Evolutionary conservation across 2,797 vertebrate species (phyloP).

Genomic region (Botia almorhae): DNA sequence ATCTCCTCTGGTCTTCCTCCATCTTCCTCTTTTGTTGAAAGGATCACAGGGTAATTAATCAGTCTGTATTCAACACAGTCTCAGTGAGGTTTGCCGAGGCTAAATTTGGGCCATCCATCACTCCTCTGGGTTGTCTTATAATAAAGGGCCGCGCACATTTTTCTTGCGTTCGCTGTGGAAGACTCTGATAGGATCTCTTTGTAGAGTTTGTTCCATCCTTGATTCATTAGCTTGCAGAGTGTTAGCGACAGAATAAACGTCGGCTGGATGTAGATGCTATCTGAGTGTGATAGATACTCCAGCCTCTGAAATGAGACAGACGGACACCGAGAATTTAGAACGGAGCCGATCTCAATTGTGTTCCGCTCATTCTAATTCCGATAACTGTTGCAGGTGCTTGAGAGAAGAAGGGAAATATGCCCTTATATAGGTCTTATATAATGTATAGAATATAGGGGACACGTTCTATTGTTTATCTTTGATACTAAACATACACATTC

Average conservation of each 20-base stretch:
- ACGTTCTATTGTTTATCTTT: too few species aligned
- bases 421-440: background rate
- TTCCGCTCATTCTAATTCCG: constrained; percentile 42
- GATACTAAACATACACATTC: too few species aligned
- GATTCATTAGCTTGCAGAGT: constrained; percentile 75
- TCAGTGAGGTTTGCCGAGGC: constrained; percentile 77
- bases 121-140: constrained; percentile 68
- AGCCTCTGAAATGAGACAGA: constrained; percentile 59
- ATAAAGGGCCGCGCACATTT: constrained; percentile 73
- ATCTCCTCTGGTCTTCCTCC: constrained; percentile 42
- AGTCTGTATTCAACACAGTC: constrained; percentile 75
- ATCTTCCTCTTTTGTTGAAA: constrained; percentile 63
- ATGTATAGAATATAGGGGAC: too few species aligned
- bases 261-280: constrained; percentile 63
- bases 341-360: constrained; percentile 50
- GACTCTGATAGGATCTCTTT: constrained; percentile 73
- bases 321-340: constrained; percentile 53
- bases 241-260: constrained; percentile 60
- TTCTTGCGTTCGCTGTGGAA: constrained; percentile 73
- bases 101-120: constrained; percentile 82
- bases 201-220: constrained; percentile 70
- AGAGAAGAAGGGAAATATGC: background rate
- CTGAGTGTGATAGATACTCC: constrained; percentile 57
- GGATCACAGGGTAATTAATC: constrained; percentile 75
- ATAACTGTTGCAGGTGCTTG: constrained; percentile 31